Evolutionary conservation across 2,113 vertebrate species (phyloP), one percentile per base, ranked within the genome.

Genomic region (Zosterops borbonicus): DNA sequence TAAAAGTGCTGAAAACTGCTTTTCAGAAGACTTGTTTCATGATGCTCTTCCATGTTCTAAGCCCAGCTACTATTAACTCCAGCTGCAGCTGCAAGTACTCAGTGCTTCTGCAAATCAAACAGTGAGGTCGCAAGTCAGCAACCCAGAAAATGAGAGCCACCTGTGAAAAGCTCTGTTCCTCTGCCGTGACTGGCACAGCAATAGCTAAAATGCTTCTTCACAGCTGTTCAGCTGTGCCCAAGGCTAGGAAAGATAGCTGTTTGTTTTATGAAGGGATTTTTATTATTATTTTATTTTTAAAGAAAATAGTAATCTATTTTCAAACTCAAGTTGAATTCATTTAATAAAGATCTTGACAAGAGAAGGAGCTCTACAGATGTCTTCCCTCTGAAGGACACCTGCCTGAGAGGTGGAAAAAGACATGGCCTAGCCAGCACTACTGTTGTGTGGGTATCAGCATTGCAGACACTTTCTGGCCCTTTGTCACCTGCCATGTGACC

Each of bases 111-210:
- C 84, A 95, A 96, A 97, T 94, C 94, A 96, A 83, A 92, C 60
- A 64, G 65, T 64, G 89, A 95, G 95, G 95, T 89, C 91, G 89
- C 89, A 95, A 96, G 95, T 97, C 96, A 96, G 95, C 92, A 96
- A 73, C 91, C 95, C 94, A 95, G 91, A 95, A 97, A 97, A 96
- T 94, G 94, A 95, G 92, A 94, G 89, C 86, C 96, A 97, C 95
- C 94, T 96, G 95, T 67, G 87, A 94, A 82, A 87, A 71, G 69
- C 89, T 82, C 83, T 6, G 56, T 64, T 91, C 78, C 80, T 90
- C 73, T 60, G 68, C 83, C 6, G 4, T 78, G 80, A 86, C 80
- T 92, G 69, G 80, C 87, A 83, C 80, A 55, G 88, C 83, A 74
- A 80, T 92, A 90, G 59, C 92, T 80, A 65, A 88, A 90, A 86